phyloP scores from a whole-genome alignment of 2,888 invertebrate species.

The Scrobipalpa costella region DNA sequence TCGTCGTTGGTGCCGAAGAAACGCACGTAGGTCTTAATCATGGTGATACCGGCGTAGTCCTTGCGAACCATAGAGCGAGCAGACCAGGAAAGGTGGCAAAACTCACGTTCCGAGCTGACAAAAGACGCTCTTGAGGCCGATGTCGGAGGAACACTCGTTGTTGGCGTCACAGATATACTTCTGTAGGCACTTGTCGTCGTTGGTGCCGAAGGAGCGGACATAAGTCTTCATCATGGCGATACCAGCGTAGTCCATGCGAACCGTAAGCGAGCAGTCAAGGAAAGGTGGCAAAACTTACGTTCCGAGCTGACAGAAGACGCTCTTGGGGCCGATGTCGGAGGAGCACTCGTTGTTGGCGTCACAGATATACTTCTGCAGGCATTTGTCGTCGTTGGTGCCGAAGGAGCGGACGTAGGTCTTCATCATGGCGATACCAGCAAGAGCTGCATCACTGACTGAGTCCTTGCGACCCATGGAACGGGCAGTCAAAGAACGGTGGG shows the following conservation, averaged over 20 bases:
- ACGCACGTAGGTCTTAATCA: too few species aligned
- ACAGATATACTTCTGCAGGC: constrained; percentile 93
- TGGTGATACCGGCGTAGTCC: neutral
- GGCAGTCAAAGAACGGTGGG: constrained; percentile 92
- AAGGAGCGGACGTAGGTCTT: constrained; percentile 94
- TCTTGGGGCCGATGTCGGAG: constrained; percentile 88
- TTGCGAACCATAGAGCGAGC: constrained; percentile 44
- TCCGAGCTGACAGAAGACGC: constrained; percentile 95
- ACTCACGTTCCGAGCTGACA: too few species aligned
- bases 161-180: too few species aligned
- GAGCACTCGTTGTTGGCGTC: constrained; percentile 94
- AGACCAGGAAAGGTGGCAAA: neutral
- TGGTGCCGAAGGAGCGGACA: too few species aligned
- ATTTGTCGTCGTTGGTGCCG: constrained; percentile 88
- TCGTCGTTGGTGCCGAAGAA: too few species aligned
- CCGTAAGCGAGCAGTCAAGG: neutral
- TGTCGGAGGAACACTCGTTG: too few species aligned
- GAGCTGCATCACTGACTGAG: constrained; percentile 93
- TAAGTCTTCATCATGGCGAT: too few species aligned
- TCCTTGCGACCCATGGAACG: constrained; percentile 93
- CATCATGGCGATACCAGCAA: constrained; percentile 93
- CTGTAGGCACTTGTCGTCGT: too few species aligned
- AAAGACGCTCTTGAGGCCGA: too few species aligned
- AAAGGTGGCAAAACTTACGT: constrained; percentile 84
- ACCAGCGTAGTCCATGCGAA: neutral